Base-by-base conservation (phyloP, 37 sponge, comb jelly and placozoan species). In the Spongilla lacustris region DNA sequence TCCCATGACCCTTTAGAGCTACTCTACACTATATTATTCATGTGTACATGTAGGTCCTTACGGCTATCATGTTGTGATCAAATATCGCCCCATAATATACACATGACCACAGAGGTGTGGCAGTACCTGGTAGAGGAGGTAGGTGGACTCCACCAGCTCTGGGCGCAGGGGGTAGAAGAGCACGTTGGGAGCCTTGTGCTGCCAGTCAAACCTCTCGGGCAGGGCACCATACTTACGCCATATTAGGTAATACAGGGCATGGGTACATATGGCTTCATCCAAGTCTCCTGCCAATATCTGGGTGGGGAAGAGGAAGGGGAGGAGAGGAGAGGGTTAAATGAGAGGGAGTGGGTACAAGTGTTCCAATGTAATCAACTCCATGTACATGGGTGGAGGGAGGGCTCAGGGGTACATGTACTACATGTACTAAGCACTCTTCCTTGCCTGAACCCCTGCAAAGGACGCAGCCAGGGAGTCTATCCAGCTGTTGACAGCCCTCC, bases 111-210 rank as follows among this genome's bases (percentile, higher is more conserved):
- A 41, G 3, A 41, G 6, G 41, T 6, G n/a, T n/a, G n/a, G n/a
- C n/a, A n/a, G 12, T 49, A 95, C 95, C 85, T 93, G 94, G 80
- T 96, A 98, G 29, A 98, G 88, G 19, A 98, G 68, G 75, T 98
- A 98, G 14, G 98, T 98, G 17, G 98, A 96, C 76, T 98, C 98
- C 19, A 90, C 96, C 36, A 98, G 88, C 76, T 98, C 98, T 21
- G 98, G 98, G 22, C 98, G 78, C 77, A 98, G 93, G 17, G 98
- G 98, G 58, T 96, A 98, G 77, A 98, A 93, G 14, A 83, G 74
- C 13, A 96, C 95, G n/a, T 84, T 86, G 74, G 96, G 91, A 2
- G 82, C 19, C 80, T 90, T 96, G 27, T 70, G 32, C 26, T 89
- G 73, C 93, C 91, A 94, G 81, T 98, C 91, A 73, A 90, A 98